These are phyloP conservation scores for Andrena flavipes DNA, from an alignment of 2,888 invertebrate species.

Conservation along the genomic window DNA sequence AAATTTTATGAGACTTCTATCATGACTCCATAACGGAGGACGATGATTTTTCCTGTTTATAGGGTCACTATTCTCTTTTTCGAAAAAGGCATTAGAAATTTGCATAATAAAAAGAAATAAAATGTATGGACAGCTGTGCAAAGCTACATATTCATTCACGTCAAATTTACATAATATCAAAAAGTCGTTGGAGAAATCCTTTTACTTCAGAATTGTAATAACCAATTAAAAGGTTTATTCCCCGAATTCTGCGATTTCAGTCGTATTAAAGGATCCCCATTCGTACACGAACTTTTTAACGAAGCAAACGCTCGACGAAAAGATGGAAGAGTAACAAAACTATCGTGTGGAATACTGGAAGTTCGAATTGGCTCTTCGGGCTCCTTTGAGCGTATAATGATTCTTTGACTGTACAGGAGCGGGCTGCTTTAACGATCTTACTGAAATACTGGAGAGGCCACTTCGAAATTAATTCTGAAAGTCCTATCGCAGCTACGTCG, in stretches of 20 bases:
- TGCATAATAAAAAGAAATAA: background rate
- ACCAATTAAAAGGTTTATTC: background rate
- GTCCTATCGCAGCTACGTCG: constrained; percentile 11
- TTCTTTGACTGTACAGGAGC: constrained; percentile 19
- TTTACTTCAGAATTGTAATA: no score
- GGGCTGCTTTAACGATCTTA: constrained; percentile 29
- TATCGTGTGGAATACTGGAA: background rate
- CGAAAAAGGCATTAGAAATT: background rate
- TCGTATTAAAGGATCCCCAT: background rate
- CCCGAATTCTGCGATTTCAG: background rate
- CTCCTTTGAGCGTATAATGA: constrained; percentile 12
- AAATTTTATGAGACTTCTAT: no score
- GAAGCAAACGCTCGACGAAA: constrained; percentile 7
- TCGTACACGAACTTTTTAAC: constrained; percentile 1
- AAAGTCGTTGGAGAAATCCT: no score
- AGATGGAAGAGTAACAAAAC: background rate
- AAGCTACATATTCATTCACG: no score
- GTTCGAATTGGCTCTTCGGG: constrained; percentile 23
- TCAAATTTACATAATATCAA: no score
- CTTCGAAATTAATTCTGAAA: constrained; percentile 52
- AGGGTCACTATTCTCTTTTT: no score
- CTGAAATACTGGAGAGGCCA: constrained; percentile 31
- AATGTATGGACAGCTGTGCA: no score
- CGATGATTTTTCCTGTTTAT: background rate
- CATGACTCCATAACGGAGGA: no score